phyloP scores from a whole-genome alignment of 2,888 invertebrate species.

The Stenodera caucasica region DNA sequence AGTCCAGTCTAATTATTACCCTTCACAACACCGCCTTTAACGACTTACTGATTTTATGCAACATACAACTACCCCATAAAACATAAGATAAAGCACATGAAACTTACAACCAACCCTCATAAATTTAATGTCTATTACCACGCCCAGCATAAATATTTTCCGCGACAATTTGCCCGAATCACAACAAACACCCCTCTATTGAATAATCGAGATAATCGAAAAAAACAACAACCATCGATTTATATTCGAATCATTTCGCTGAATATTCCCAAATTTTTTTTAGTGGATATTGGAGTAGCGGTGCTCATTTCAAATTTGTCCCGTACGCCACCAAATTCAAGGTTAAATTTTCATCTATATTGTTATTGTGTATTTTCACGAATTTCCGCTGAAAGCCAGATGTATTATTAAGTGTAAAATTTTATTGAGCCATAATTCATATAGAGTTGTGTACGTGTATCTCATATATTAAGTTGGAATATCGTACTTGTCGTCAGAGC shows the following conservation, averaged over 20 bases:
- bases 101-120: conserved; percentile 27
- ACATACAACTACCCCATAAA: conserved; percentile 30
- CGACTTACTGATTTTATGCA: conserved; percentile 30
- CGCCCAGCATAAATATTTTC: conserved; percentile 28
- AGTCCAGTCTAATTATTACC: conserved; percentile 30
- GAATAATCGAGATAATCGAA: conserved; percentile 7
- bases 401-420: conserved; percentile 41
- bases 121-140: conserved; percentile 30
- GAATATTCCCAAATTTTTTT: too few species aligned
- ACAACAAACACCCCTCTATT: conserved; percentile 10
- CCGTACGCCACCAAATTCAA: too few species aligned
- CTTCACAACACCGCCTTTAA: conserved; percentile 28
- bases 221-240: too few species aligned
- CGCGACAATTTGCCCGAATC: conserved; percentile 24
- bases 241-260: too few species aligned
- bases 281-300: too few species aligned
- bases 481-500: conserved; percentile 43
- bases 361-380: not conserved
- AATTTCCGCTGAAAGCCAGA: conserved; percentile 20
- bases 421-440: conserved; percentile 44
- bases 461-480: conserved; percentile 42
- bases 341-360: conserved; percentile 1
- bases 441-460: conserved; percentile 39
- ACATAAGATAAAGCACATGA: conserved; percentile 31
- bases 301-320: too few species aligned